A percentile compares a stretch with the other conserved stretches of the same genome.
Evolutionary conservation across 2,888 invertebrate species (phyloP).

Genomic region (Sepiola atlantica): DNA sequence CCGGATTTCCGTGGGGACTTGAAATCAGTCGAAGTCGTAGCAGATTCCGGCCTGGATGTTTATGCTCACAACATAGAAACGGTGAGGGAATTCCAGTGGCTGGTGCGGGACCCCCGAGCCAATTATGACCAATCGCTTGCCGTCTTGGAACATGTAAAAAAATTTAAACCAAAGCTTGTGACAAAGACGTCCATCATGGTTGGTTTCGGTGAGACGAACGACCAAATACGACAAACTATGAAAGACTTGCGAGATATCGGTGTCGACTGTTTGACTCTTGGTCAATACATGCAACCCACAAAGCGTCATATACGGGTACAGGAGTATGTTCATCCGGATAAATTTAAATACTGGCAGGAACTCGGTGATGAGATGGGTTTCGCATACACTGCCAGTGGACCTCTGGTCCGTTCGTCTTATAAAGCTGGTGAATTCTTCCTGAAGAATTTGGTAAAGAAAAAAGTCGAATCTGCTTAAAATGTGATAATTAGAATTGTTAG

Average conservation of each 20-base stretch:
- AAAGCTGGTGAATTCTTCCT: conserved; percentile 84
- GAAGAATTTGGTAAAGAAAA: conserved; percentile 57
- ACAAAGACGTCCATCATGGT: conserved; percentile 99
- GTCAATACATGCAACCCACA: conserved; percentile 99
- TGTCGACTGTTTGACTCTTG: conserved; percentile 96
- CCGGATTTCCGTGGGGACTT: conserved; percentile 94
- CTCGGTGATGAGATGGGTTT: conserved; percentile 90
- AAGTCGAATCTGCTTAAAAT: conserved; percentile 38
- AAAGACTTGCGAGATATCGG: conserved; percentile 85
- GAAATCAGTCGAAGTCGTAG: conserved; percentile 84
- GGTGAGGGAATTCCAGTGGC: conserved; percentile 90
- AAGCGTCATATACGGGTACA: conserved; percentile 92
- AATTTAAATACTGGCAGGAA: conserved; percentile 89
- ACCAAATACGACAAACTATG: conserved; percentile 84
- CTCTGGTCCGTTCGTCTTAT: conserved; percentile 96
- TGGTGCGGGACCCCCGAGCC: conserved; percentile 94
- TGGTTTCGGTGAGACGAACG: conserved; percentile 81
- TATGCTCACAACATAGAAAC: conserved; percentile 99
- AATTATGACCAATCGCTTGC: conserved; percentile 90
- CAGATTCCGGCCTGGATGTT: conserved; percentile 90
- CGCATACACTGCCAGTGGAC: conserved; percentile 96
- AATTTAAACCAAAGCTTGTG: conserved; percentile 85
- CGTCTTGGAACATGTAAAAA: conserved; percentile 88
- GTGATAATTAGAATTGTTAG: neutral
- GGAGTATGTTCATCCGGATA: conserved; percentile 97